Evolutionary conservation across 1,140 invertebrate species (phyloP), one percentile per base, ranked within the genome.

Genomic region (Hycleus cichorii): DNA sequence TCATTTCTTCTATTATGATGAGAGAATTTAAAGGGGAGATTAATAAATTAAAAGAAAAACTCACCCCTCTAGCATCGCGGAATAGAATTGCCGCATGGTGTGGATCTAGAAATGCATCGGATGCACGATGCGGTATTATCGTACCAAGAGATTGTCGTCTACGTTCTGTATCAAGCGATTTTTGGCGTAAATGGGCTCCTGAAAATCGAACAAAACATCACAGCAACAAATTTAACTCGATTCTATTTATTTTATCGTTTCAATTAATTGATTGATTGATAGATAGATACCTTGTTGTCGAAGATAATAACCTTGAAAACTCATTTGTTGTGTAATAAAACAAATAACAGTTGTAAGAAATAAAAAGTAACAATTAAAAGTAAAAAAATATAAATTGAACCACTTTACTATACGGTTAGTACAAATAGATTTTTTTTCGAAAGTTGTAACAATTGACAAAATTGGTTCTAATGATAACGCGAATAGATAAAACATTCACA

Each of bases 51-150:
- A 11, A 42, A 42, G 10, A 42, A 9, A 42, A 42, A 84, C 89
- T 90, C 75, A 93, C 91, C 78, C 91, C 91, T 79, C 91, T 79
- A 8, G 90, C 88, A 74, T 94, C 89, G 65, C 90, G 78, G 74
- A 93, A 94, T 54, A 93, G 79, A 59, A 93, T 92, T 59, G 91
- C 90, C 47, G 90, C 89, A 76, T 91, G 89, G 65, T 88, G 81
- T 24, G 89, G 89, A 79, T 93, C 90, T 43, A 91, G 74, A 63
- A 78, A 82, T 49, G 84, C 83, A 63, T 87, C 85, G 0, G 84
- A 85, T 2, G 84, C 83, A 61, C 86, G 77, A 64, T 88, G 84
- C 24, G 80, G 79, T 47, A 76, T 71, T 8, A 79, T 74, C 49
- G 85, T 80, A 53, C 86, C 86, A 47, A 90, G 74, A 11, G 88